Percentiles rank a stretch among this genome's conserved stretches.
These are phyloP conservation scores for Drosophila mercatorum DNA, from an alignment of 2,888 invertebrate species.

Conservation along the genomic window DNA sequence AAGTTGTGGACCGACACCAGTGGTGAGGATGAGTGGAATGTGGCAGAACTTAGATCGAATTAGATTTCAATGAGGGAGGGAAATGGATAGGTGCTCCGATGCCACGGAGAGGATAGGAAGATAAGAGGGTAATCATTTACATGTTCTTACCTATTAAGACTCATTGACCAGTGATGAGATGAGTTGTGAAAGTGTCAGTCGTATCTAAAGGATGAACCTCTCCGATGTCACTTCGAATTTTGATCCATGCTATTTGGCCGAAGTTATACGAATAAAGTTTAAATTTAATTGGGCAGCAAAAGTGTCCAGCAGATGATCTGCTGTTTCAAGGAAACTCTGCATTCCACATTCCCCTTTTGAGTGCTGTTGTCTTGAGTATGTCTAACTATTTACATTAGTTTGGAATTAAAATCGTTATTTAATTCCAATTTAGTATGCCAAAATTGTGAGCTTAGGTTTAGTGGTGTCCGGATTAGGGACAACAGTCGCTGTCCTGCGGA, in stretches of 20 bases:
- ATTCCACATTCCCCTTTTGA: background rate
- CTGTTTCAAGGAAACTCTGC: background rate
- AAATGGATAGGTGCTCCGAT: too few species aligned
- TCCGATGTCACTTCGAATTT: background rate
- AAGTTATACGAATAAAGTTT: too few species aligned
- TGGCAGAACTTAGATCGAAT: too few species aligned
- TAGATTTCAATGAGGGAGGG: too few species aligned
- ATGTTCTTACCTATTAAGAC: too few species aligned
- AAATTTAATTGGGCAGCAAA: background rate
- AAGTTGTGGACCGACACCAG: too few species aligned
- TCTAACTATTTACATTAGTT: slow-evolving; percentile 10
- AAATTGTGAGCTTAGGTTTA: background rate
- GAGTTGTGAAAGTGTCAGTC: too few species aligned
- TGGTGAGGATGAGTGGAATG: background rate
- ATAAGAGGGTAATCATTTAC: too few species aligned
- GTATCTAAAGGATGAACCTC: background rate
- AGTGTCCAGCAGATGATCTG: background rate
- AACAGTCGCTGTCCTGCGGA: slow-evolving; percentile 80
- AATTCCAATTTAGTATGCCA: background rate
- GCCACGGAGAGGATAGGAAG: too few species aligned
- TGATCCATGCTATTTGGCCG: too few species aligned
- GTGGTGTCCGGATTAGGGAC: slow-evolving; percentile 60
- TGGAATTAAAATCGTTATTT: too few species aligned
- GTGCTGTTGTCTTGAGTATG: background rate
- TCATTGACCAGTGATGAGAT: too few species aligned